Evolutionary conservation across 2,797 vertebrate genomes (phyloP), one percentile per base, ranked within the genome.

Genomic region (Yasuhikotakia modesta): DNA sequence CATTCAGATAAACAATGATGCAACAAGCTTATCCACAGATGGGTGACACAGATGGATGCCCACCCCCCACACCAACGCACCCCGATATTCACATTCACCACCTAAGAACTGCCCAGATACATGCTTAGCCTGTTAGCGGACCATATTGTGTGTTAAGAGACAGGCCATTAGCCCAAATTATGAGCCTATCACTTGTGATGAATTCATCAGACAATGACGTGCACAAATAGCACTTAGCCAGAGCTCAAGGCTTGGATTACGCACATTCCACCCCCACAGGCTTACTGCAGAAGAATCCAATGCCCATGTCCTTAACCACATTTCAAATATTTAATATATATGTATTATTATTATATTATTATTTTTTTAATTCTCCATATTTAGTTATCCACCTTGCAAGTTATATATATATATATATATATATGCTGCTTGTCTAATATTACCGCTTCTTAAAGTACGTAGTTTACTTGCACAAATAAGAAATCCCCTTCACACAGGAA

Each of bases 31-130:
- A 70, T 78, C 60, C 76, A 87, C 92, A 94, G 92, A 93, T 93
- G 92, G 93, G 89, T 87, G 82, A 85, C 90, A 89, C 93, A 94
- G 92, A 93, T 94, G 93, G 93, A 88, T 87, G 85, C 82, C 64
- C 78, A 86, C 79, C 82, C 43, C 27, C 60, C 71, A 71, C 66
- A 32, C 79, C 78, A 80, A 70, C 74, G 72, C 79, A 78, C 81
- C 76, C 78, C 72, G 8, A 77, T 48, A 76, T 76, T 82, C 76
- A 64, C 75, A 73, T 74, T 83, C 76, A 50, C 77, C 70, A 78
- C 80, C 76, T 79, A 58, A 69, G 60, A 75, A 81, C 60, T 70
- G 72, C 68, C 76, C 76, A 81, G 68, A 76, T 81, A 81, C 63
- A 73, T 57, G 79, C 75, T 68, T 79, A 53, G 77, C 19, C 50